Base-by-base conservation (phyloP, 2,113 vertebrate genomes). In the Anolis sagrei region DNA sequence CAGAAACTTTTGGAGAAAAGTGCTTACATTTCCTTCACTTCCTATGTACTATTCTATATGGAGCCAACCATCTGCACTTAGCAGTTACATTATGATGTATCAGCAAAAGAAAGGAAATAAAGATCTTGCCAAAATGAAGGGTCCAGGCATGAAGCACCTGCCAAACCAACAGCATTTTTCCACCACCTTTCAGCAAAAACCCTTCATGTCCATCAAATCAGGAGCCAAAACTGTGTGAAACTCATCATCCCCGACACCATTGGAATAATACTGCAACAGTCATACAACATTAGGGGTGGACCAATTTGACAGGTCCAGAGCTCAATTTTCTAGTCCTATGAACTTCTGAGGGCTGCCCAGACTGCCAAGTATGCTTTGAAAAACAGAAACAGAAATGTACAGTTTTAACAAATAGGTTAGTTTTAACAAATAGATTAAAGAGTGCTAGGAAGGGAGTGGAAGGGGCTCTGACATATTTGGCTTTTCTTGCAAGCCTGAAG, bases 1-100 rank as follows among this genome's bases (percentile, higher is more conserved):
- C 29, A 74, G 16, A 80, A 74, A 32, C 7, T 44, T 48, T 48
- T 64, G 39, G 36, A 48, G 14, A 49, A 39, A 64, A 58, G 23
- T 29, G 54, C 39, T 86, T 61, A 23, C 39, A 48, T 74, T 74
- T 80, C 58, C n/a, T 74, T 80, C 49, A 69, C 29, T 74, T 86
- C 84, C 21, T 25, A 19, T 32, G 29, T 9, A 58, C 36, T 49
- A 64, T 64, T 49, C 11, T 85, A 48, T 77, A 21, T 19, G 75
- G 49, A 77, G 73, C 54, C 14, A 9, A 25, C 64, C 61, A 6
- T 8, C 39, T 27, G 23, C 62, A 21, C 29, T 75, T 27, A 29
- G 29, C 48, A 51, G 64, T n/a, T 61, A 29, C 69, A 44, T 44
- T 64, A 64, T 51, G 32, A 66, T 44, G 39, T 86, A 29, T 73